Evolutionary conservation across 2,888 invertebrate genomes (phyloP), one percentile per base, ranked within the genome.

Genomic region (Adela reaumurella): DNA sequence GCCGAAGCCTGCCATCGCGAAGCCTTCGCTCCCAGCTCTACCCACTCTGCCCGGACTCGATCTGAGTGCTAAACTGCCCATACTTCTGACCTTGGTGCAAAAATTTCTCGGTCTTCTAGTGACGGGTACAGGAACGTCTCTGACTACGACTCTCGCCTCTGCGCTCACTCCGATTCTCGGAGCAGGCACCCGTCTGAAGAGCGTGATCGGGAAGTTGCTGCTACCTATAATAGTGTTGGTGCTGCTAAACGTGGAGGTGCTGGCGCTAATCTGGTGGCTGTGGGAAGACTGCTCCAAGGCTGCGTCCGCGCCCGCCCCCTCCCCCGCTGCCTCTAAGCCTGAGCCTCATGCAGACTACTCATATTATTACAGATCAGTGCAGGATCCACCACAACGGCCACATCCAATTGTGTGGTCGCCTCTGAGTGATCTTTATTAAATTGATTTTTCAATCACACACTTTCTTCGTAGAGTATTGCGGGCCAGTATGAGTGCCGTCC

Each of bases 231-330:
- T 79, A 55, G 59, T 68, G 10, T 56, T 79, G 50, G 44, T 78
- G 17, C 60, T 76, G 50, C 71, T 79, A 14, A 78, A 79, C 57
- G 50, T 74, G 29, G 74, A 79, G 53, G 67, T 79, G 20, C 56
- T 79, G 53, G 58, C 76, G 11, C 68, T 68, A 6, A 58, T 76
- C 1, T 80, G 80, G 80, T 80, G 79, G 78, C 51, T 80, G 41
- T 80, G 80, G 80, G 79, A 79, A 45, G 78, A 78, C 43, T 73
- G 77, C 54, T 16, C 51, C 11, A 64, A 68, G 1, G 56, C 58
- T 28, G 52, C 55, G 19, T 53, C 29, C 18, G 3, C 48, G 51
- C 47, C 49, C 49, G 17, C 57, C 48, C 19, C 29, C 58, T 2
- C 50, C 53, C 45, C 52, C 60, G 11, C 59, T 64, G 29, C 61